These are phyloP conservation scores for Pelobates cultripes DNA, from an alignment of 2,797 vertebrate species.

Conservation along the genomic window DNA sequence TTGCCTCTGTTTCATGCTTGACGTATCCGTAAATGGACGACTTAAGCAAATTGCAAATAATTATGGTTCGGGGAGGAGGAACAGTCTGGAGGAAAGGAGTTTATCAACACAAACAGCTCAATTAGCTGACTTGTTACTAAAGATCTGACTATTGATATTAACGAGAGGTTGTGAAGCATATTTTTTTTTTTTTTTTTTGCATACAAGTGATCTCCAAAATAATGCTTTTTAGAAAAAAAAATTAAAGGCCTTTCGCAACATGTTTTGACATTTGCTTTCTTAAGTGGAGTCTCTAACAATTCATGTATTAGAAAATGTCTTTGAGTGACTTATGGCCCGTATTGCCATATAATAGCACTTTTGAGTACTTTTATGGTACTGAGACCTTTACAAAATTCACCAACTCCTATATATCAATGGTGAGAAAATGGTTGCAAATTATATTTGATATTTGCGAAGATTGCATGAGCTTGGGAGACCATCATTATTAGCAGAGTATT, in stretches of 20 bases:
- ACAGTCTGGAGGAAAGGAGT: slow-evolving; percentile 86
- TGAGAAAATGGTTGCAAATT: slow-evolving; percentile 31
- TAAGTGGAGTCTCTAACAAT: slow-evolving; percentile 60
- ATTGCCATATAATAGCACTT: slow-evolving; percentile 33
- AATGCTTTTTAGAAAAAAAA: slow-evolving; percentile 50
- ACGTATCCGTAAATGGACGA: slow-evolving; percentile 99
- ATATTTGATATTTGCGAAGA: slow-evolving; percentile 48
- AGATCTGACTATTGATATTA: slow-evolving; percentile 85
- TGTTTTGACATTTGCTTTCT: slow-evolving; percentile 54
- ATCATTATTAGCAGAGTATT: slow-evolving; percentile 38
- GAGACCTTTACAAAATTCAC: slow-evolving; percentile 22
- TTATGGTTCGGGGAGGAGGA: slow-evolving; percentile 94
- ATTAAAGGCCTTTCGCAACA: slow-evolving; percentile 53
- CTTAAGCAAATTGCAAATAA: slow-evolving; percentile 99
- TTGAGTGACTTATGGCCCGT: slow-evolving; percentile 43
- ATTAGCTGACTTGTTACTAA: slow-evolving; percentile 93
- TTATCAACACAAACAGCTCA: slow-evolving; percentile 97
- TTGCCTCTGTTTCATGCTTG: slow-evolving; percentile 99
- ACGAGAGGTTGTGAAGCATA: slow-evolving; percentile 59
- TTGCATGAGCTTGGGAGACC: slow-evolving; percentile 30
- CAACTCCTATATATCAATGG: slow-evolving; percentile 40
- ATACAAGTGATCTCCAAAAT: slow-evolving; percentile 57
- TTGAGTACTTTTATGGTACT: slow-evolving; percentile 28
- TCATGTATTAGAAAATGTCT: slow-evolving; percentile 42
- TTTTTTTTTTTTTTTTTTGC: slow-evolving; percentile 51